Evolutionary conservation across 2,888 invertebrate species (phyloP).

Genomic region (Leptinotarsa peninsularis): DNA sequence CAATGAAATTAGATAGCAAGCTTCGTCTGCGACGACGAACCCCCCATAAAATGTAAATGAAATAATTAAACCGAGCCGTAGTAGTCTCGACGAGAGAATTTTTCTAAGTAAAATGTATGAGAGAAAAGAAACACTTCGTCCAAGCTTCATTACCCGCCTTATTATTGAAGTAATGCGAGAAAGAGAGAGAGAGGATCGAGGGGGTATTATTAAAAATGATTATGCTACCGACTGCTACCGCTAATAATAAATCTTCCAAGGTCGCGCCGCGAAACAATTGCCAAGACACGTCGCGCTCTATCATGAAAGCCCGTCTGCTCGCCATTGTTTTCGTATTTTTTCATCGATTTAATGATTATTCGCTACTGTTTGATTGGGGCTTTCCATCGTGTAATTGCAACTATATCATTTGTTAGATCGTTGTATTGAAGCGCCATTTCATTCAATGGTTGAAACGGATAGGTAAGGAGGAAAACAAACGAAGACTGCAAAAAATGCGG

Average conservation of each 20-base stretch:
- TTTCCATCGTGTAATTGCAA: neutral
- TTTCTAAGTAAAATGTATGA: conserved; percentile 16
- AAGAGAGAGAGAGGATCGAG: conserved; percentile 13
- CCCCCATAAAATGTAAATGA: conserved; percentile 13
- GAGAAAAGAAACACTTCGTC: conserved; percentile 27
- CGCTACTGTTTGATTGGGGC: neutral
- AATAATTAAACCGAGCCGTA: neutral
- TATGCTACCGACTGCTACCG: conserved; percentile 36
- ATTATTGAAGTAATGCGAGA: conserved; percentile 30
- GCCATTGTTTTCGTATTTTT: conserved; percentile 27
- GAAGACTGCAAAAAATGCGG: too few relatives aligned
- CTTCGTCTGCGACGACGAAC: neutral
- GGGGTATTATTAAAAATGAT: conserved; percentile 40
- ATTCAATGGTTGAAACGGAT: too few relatives aligned
- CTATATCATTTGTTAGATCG: neutral
- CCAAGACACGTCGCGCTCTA: conserved; percentile 10
- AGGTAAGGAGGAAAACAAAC: too few relatives aligned
- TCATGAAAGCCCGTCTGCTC: conserved; percentile 10
- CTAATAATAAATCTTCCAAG: conserved; percentile 48
- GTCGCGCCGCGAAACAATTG: conserved; percentile 44
- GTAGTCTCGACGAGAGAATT: conserved; percentile 1
- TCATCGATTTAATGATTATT: conserved; percentile 7
- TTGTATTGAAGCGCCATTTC: neutral
- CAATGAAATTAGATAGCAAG: conserved; percentile 3
- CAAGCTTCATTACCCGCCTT: conserved; percentile 32